A percentile compares a stretch with the other conserved stretches of the same genome.
Conservation (phyloP, 92 coral and sea anemone species). For the Epizoanthus stellaris region DNA sequence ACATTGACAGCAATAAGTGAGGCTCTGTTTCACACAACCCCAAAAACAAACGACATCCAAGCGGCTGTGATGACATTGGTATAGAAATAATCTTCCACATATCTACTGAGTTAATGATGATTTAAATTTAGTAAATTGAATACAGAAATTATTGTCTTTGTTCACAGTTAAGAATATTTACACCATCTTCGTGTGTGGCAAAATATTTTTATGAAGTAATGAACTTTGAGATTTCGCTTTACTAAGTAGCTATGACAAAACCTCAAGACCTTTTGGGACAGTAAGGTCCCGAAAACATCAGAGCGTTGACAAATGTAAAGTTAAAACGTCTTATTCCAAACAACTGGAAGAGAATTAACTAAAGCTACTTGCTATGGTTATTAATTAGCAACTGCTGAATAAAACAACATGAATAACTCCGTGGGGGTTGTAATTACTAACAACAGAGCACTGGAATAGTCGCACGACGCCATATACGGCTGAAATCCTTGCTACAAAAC, state of each 20-base stretch:
- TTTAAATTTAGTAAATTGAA: constrained; percentile 35
- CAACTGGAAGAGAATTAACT: not conserved
- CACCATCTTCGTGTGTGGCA: constrained; percentile 75
- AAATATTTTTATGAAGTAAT: constrained; percentile 30
- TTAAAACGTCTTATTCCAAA: not conserved
- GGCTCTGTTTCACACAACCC: constrained; percentile 30
- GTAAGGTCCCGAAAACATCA: not conserved
- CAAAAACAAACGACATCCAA: constrained; percentile 10
- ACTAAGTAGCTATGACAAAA: constrained; percentile 17
- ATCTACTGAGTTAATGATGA: constrained; percentile 23
- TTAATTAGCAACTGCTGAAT: constrained; percentile 42
- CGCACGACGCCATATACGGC: constrained; percentile 3
- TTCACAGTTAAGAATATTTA: constrained; percentile 45
- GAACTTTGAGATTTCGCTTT: constrained; percentile 35
- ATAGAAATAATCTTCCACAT: constrained; percentile 14
- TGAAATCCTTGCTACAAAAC: constrained; percentile 15
- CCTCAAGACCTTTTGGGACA: constrained; percentile 8
- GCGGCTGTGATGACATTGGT: not conserved
- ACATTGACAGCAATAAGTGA: constrained; percentile 50
- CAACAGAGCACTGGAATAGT: constrained; percentile 28
- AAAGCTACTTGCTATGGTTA: constrained; percentile 15
- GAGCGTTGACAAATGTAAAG: not conserved
- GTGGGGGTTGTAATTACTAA: constrained; percentile 41
- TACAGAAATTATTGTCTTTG: constrained; percentile 55
- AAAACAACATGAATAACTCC: constrained; percentile 44